Percentiles rank a stretch among this genome's conserved stretches.
These are phyloP conservation scores for Thera obeliscata DNA, from an alignment of 2,888 invertebrate species.

Conservation along the genomic window DNA sequence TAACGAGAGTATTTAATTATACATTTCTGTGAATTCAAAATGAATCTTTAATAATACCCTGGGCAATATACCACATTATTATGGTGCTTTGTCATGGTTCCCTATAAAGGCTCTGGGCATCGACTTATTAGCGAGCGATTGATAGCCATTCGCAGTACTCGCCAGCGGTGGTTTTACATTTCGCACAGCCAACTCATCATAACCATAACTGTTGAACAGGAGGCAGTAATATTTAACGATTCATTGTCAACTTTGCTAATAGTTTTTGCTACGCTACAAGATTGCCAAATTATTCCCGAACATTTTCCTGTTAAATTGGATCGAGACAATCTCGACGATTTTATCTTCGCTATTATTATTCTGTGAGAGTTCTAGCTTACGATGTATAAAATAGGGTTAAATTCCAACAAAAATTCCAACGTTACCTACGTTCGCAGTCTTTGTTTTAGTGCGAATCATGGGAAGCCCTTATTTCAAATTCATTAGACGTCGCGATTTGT, in stretches of 20 bases:
- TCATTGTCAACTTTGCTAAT: constrained; percentile 75
- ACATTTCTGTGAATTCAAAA: constrained; percentile 10
- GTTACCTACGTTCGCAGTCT: neutral
- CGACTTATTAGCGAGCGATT: constrained; percentile 24
- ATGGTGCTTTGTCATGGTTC: constrained; percentile 20
- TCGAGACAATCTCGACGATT: constrained; percentile 1
- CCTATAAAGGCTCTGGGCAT: constrained; percentile 34
- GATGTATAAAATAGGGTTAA: neutral
- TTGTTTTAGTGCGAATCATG: constrained; percentile 25
- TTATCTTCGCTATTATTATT: constrained; percentile 7
- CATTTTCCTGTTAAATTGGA: constrained; percentile 41
- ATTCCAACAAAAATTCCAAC: neutral
- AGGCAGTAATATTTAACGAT: constrained; percentile 76
- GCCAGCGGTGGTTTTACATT: constrained; percentile 55
- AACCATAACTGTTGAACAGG: constrained; percentile 68
- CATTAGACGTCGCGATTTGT: constrained; percentile 64
- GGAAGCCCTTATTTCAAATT: constrained; percentile 64
- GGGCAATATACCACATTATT: constrained; percentile 7
- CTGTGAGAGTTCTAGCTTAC: neutral
- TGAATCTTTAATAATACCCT: constrained; percentile 5
- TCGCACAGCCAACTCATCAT: constrained; percentile 68
- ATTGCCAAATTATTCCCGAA: constrained; percentile 56
- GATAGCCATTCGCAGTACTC: constrained; percentile 62
- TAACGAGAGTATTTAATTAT: constrained; percentile 2
- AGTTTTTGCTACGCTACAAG: constrained; percentile 57